Evolutionary conservation across 2,113 vertebrate genomes (phyloP), one percentile per base, ranked within the genome.

Genomic region (Origma solitaria): DNA sequence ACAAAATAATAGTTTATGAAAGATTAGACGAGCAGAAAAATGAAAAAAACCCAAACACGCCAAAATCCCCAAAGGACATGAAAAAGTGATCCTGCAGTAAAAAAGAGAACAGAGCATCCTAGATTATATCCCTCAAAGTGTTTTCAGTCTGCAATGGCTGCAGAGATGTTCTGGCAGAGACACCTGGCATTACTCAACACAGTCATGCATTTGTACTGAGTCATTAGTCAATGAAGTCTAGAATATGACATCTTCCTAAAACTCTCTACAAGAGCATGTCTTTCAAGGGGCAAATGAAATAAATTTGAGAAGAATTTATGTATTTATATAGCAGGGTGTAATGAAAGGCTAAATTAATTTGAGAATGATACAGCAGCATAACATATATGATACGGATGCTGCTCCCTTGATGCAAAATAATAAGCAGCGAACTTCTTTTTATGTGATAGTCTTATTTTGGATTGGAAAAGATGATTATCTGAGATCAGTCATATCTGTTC

Each of bases 21-120:
- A 56, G 14, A 54, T 49, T 58, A 75, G 2, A 30, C 10, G 60
- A 51, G 6, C 83, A 62, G 4, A 38, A 27, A 81, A 66, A 18
- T 2, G 8, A 0, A 50, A 66, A 72, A 62, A 23, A 2, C 1
- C 0, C 9, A 35, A 21, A 30, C 9, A 9, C 2, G 6, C 7
- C 7, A 17, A 65, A 75, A 75, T n/a, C 9, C 2, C 0, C 3
- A 30, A 60, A 78, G 76, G 6, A 1, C 21, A 35, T 51, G 58
- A 73, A 86, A 77, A 50, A 22, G 19, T 23, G 8, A 7, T 71
- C 24, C n/a, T 60, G 40, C 7, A 64, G 25, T 68, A 50, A 73
- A 68, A 75, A 90, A 24, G 33, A 72, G 22, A 85, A 37, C 27
- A 58, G 8, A 79, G 7, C 4, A 64, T 45, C 8, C 53, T 24